A percentile compares a stretch with the other conserved stretches of the same genome.
Evolutionary conservation across 2,888 invertebrate genomes (phyloP).

Genomic region (Pristionchus mayeri): DNA sequence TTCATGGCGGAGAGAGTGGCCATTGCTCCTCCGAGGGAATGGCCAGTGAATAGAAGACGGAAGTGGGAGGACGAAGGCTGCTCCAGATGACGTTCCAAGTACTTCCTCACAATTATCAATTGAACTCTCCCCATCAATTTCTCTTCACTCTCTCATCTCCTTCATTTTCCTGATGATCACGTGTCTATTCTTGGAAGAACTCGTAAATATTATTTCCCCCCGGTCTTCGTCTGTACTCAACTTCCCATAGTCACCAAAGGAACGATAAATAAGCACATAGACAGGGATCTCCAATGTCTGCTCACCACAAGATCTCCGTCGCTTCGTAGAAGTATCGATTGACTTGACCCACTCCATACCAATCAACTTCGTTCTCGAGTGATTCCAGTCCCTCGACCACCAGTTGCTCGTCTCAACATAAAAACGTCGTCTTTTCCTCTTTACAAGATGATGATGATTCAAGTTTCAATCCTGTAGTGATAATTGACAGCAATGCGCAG

Average conservation of each 20-base stretch:
- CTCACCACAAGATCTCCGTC: constrained; percentile 52
- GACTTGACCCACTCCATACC: constrained; percentile 56
- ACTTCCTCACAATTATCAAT: constrained; percentile 45
- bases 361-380: constrained; percentile 52
- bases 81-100: constrained; percentile 49
- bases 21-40: constrained; percentile 57
- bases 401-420: constrained; percentile 52
- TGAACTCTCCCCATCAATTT: not conserved
- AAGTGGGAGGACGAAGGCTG: constrained; percentile 46
- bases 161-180: too few species aligned
- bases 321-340: constrained; percentile 57
- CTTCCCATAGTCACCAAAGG: too few species aligned
- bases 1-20: constrained; percentile 54
- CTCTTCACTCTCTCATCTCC: too few species aligned
- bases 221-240: too few species aligned
- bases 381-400: constrained; percentile 52
- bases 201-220: too few species aligned
- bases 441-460: not conserved
- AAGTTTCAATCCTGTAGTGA: not conserved
- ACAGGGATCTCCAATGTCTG: too few species aligned
- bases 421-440: not conserved
- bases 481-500: not conserved
- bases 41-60: constrained; percentile 54
- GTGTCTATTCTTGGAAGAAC: too few species aligned
- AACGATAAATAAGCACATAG: too few species aligned